Evolutionary conservation across 2,888 invertebrate genomes (phyloP), one percentile per base, ranked within the genome.

Genomic region (Frankliniella fusca): DNA sequence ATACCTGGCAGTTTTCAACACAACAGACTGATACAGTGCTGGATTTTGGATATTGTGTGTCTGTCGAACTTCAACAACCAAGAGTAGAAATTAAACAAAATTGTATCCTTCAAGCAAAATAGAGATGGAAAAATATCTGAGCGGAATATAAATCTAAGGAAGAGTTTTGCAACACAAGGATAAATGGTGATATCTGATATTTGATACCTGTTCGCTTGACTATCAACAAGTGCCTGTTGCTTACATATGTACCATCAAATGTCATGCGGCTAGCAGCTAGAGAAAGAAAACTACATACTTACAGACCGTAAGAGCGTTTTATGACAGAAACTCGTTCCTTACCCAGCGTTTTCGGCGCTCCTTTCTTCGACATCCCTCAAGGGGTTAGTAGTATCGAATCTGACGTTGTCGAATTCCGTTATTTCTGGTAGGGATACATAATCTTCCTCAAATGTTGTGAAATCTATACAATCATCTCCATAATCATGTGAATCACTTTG

Each of bases 1-100:
- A 87, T 92, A 93, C 86, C 94, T 93, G 70, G 27, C 70, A 76
- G 23, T 76, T 23, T 23, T 23, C 27, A 76, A 76, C 70, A 76
- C 70, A 76, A 76, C 70, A 76, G 5, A 76, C 23, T 76, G 70
- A 27, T 76, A 27, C 27, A 76, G 12, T 27, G n/a, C 23, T 76
- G 70, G 23, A 27, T 76, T 38, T 38, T 76, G 70, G 27, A n/a
- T 76, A 27, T 27, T 38, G 38, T 38, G 38, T 38, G 38, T 38
- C 38, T 38, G 38, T 38, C 5, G 38, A 38, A 38, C 38, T 38
- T 38, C 38, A 38, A 38, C 5, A 38, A 38, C 38, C 38, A 38
- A 38, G 2, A 38, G 38, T 38, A 38, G 38, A 38, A 38, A 38
- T 38, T 38, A 38, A 38, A 38, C 38, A 38, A 38, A 3, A 3